Evolutionary conservation across 2,888 invertebrate species (phyloP).

Genomic region (Bedellia somnulentella): DNA sequence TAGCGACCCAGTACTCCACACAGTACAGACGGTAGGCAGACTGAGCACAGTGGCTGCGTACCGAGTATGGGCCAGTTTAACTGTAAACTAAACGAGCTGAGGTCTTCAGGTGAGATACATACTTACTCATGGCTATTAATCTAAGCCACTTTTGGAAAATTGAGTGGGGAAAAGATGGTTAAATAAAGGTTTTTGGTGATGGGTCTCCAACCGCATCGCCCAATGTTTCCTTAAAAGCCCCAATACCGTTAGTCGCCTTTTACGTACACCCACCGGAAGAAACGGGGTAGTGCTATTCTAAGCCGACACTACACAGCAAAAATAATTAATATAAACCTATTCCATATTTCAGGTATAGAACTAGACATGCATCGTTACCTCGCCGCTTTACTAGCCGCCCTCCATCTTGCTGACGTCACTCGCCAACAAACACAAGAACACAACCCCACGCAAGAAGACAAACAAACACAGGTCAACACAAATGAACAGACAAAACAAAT

Average conservation of each 20-base stretch:
- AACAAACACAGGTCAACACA: constrained; percentile 14
- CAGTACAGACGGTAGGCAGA: constrained; percentile 71
- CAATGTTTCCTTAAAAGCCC: no score
- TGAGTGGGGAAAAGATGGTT: no score
- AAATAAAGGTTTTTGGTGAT: no score
- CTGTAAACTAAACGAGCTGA: constrained; percentile 59
- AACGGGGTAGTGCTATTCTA: no score
- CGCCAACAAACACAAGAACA: constrained; percentile 33
- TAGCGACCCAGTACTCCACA: constrained; percentile 69
- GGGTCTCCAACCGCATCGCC: no score
- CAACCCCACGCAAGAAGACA: constrained; percentile 10
- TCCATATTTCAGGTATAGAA: constrained; percentile 36
- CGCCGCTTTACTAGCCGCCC: constrained; percentile 38
- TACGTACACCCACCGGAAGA: no score
- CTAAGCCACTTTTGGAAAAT: no score
- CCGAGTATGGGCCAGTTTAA: constrained; percentile 69
- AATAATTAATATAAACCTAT: no score
- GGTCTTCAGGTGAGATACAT: constrained; percentile 33
- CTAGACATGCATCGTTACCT: constrained; percentile 43
- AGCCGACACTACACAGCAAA: no score
- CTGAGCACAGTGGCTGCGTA: constrained; percentile 72
- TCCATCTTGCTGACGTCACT: constrained; percentile 44
- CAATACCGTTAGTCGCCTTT: no score
- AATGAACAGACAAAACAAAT: constrained; percentile 10
- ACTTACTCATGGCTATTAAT: no score